A percentile compares a stretch with the other conserved stretches of the same genome.
Evolutionary conservation across 2,113 vertebrate genomes (phyloP).

Genomic region (Microtus ochrogaster): DNA sequence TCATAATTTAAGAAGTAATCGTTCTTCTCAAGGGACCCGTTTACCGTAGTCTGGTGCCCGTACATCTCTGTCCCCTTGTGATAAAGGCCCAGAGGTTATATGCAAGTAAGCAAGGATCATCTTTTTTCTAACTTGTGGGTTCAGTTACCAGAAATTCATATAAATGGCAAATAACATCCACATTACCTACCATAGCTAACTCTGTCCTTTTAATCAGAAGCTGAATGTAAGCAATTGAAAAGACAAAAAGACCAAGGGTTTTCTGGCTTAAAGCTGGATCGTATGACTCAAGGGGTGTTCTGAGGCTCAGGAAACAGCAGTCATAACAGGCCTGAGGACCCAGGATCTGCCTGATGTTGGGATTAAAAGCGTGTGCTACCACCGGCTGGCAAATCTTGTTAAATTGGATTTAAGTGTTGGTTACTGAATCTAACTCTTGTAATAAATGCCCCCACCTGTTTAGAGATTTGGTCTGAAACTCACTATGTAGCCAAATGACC

Average conservation of each 20-base stretch:
- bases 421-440: conserved; percentile 20
- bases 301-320: neutral
- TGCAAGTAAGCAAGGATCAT: neutral
- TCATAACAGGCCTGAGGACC: neutral
- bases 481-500: too few species aligned
- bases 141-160: conserved; percentile 6
- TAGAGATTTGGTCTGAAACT: neutral
- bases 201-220: conserved; percentile 29
- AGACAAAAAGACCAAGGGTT: neutral
- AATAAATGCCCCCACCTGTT: neutral
- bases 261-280: neutral
- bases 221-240: neutral
- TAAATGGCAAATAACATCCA: neutral
- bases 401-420: neutral
- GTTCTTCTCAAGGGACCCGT: neutral
- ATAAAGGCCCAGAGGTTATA: neutral
- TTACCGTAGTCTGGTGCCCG: neutral
- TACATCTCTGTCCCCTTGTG: neutral
- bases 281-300: neutral
- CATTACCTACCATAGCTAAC: neutral
- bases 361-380: neutral
- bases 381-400: neutral
- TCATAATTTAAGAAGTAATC: neutral
- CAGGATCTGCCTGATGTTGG: neutral
- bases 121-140: conserved; percentile 2